A percentile compares a stretch with the other conserved stretches of the same genome.
phyloP scores from a whole-genome alignment of 2,888 invertebrate species.

The Eupeodes luniger region DNA sequence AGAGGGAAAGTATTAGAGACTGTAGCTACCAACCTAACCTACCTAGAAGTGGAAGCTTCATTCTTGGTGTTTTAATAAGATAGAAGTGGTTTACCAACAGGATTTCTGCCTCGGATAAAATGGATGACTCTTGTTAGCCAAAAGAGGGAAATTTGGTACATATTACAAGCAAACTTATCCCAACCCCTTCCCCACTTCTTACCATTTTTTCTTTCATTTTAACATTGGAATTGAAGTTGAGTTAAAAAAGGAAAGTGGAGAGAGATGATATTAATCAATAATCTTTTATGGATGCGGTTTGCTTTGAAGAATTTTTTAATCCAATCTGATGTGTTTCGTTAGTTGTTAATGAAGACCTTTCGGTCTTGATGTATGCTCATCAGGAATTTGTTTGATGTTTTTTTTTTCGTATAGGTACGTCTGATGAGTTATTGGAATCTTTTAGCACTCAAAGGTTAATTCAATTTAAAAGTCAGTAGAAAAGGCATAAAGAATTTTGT shows the following conservation, averaged over 20 bases:
- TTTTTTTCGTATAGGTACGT: background rate
- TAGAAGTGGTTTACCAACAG: slow-evolving; percentile 63
- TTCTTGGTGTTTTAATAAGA: slow-evolving; percentile 65
- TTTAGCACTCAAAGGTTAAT: background rate
- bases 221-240: background rate
- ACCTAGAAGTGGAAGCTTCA: background rate
- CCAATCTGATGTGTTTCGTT: background rate
- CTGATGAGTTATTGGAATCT: background rate
- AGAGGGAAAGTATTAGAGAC: background rate
- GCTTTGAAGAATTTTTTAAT: slow-evolving; percentile 40
- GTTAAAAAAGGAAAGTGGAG: background rate
- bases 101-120: slow-evolving; percentile 56
- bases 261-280: slow-evolving; percentile 16
- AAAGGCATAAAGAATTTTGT: too few relatives aligned
- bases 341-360: slow-evolving; percentile 29
- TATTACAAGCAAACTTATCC: too few relatives aligned
- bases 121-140: slow-evolving; percentile 58
- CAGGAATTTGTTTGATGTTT: background rate
- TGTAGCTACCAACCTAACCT: too few relatives aligned
- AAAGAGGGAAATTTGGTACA: slow-evolving; percentile 1
- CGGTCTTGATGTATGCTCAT: background rate
- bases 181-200: too few relatives aligned
- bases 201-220: background rate
- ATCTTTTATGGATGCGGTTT: slow-evolving; percentile 39
- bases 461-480: background rate